Conservation (phyloP, 1,140 invertebrate genomes). For the Drosophila ercepeae region DNA sequence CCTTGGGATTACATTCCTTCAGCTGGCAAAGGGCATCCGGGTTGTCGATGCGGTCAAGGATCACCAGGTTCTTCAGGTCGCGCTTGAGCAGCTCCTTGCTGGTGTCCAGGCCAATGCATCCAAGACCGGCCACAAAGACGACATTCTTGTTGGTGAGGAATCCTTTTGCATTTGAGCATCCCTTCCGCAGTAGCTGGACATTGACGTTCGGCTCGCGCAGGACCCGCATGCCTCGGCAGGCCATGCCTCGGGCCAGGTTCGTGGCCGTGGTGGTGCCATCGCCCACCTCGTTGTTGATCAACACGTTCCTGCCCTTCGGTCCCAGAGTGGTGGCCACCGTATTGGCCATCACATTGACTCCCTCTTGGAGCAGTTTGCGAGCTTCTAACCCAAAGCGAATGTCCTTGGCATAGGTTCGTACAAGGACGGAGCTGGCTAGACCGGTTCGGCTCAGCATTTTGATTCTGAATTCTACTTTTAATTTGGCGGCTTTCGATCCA, state of each 20-base stretch:
- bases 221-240: conserved; percentile 92
- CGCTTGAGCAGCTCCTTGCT: too few species aligned
- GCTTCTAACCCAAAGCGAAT: conserved; percentile 97
- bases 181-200: conserved; percentile 94
- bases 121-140: too few species aligned
- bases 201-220: conserved; percentile 88
- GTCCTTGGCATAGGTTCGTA: conserved; percentile 90
- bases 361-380: conserved; percentile 93
- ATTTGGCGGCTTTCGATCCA: conserved; percentile 1
- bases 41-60: too few species aligned
- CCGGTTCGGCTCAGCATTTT: conserved; percentile 12
- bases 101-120: too few species aligned
- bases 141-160: too few species aligned
- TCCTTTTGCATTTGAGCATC: too few species aligned
- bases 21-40: too few species aligned
- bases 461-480: background rate
- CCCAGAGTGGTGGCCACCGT: conserved; percentile 98
- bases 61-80: too few species aligned
- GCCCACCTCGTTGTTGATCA: conserved; percentile 97
- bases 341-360: conserved; percentile 96
- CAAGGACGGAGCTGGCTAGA: background rate
- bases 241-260: conserved; percentile 95
- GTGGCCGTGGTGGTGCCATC: conserved; percentile 98
- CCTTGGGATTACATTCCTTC: too few species aligned
- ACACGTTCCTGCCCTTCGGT: conserved; percentile 97